Percentiles rank a stretch among this genome's conserved stretches.
Conservation (phyloP, 2,113 vertebrate species). For the Garra rufa region DNA sequence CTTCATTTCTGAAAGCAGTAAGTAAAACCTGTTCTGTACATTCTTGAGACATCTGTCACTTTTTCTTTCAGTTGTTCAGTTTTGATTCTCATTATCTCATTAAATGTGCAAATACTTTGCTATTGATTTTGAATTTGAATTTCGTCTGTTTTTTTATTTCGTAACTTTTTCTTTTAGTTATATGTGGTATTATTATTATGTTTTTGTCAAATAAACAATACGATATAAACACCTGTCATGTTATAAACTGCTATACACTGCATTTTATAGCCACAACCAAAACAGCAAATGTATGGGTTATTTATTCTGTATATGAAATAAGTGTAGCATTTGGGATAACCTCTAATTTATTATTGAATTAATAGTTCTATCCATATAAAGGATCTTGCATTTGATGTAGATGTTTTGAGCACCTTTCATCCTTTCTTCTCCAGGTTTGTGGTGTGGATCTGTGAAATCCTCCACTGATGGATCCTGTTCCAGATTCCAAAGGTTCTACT, state of each 20-base stretch:
- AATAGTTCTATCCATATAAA: background rate
- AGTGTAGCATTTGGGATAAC: background rate
- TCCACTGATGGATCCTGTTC: slow-evolving; percentile 55
- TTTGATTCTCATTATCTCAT: too few species aligned
- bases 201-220: background rate
- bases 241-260: background rate
- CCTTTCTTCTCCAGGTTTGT: background rate
- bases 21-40: background rate
- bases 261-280: background rate
- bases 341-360: background rate
- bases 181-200: background rate
- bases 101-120: background rate
- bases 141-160: background rate
- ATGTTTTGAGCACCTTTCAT: background rate
- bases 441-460: background rate
- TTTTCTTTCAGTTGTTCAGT: background rate
- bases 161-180: background rate
- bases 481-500: slow-evolving; percentile 35
- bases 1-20: slow-evolving; percentile 17
- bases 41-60: slow-evolving; percentile 9
- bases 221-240: background rate
- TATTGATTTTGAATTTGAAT: background rate
- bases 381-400: background rate
- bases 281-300: background rate
- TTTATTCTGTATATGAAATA: background rate